Evolutionary conservation across 2,113 vertebrate species (phyloP).

Genomic region (Stigmatopora argus): DNA sequence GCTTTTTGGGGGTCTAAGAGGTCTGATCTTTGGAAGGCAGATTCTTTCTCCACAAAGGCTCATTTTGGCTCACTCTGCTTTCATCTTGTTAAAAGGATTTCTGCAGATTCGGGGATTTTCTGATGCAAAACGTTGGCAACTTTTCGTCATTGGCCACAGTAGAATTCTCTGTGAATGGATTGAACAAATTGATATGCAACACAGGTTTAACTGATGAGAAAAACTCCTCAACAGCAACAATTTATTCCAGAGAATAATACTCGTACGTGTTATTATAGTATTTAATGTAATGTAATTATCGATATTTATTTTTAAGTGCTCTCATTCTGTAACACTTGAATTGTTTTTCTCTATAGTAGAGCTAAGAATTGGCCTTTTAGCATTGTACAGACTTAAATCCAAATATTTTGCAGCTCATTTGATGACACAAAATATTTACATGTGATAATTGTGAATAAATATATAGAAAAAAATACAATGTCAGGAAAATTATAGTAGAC

Average conservation of each 20-base stretch:
- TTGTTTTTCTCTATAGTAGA: background rate
- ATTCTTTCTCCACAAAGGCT: constrained; percentile 38
- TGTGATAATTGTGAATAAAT: background rate
- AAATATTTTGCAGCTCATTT: background rate
- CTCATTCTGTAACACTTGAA: too few species aligned
- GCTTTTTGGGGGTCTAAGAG: constrained; percentile 12
- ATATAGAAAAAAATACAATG: background rate
- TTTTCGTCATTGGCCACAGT: constrained; percentile 11
- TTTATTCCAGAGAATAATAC: background rate
- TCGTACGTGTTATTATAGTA: background rate
- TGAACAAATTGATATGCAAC: constrained; percentile 8
- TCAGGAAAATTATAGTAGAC: background rate
- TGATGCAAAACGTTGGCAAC: constrained; percentile 42
- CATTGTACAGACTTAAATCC: background rate
- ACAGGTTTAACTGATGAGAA: constrained; percentile 4
- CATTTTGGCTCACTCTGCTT: constrained; percentile 44
- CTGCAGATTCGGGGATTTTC: constrained; percentile 52
- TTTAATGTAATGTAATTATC: too few species aligned
- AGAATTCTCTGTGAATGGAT: constrained; percentile 19
- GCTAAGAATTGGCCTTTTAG: background rate
- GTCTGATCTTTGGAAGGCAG: constrained; percentile 30
- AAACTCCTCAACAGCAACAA: background rate
- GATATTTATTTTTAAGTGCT: too few species aligned
- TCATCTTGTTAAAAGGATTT: constrained; percentile 56
- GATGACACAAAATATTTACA: background rate